These are phyloP conservation scores for Trogon surrucura DNA, from an alignment of 2,113 vertebrate genomes.

Conservation along the genomic window DNA sequence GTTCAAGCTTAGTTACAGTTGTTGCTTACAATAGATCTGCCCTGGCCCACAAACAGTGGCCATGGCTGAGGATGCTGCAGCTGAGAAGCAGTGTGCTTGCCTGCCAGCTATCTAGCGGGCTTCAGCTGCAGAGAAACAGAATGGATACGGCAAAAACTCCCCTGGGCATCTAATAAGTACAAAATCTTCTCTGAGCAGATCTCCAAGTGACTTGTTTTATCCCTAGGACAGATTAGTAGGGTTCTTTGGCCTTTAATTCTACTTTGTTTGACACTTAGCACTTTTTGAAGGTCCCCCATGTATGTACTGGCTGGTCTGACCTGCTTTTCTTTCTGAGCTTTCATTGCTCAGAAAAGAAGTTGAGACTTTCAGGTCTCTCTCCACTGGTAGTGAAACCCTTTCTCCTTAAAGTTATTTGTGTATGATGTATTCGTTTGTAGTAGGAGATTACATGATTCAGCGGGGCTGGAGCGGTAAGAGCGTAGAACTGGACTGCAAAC, in stretches of 20 bases:
- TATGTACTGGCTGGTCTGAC: not conserved
- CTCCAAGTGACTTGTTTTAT: not conserved
- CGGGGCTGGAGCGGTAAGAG: not conserved
- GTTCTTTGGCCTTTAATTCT: not conserved
- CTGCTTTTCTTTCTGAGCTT: not conserved
- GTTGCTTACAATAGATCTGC: not conserved
- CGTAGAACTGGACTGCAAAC: not conserved
- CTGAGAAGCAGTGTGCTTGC: not conserved
- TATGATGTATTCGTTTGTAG: not conserved
- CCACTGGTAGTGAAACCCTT: not conserved
- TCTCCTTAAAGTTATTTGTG: not conserved
- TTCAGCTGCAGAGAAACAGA: not conserved
- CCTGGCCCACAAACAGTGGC: accelerated
- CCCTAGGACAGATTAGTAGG: not conserved
- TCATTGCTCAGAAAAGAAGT: not conserved
- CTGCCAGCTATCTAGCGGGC: not conserved
- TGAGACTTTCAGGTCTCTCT: not conserved
- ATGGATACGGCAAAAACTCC: not conserved
- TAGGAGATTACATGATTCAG: not conserved
- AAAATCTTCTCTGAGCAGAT: not conserved
- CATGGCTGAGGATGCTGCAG: not conserved
- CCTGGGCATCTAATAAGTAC: not conserved
- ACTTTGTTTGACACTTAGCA: not conserved
- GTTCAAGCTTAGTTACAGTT: not conserved
- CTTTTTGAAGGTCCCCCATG: not conserved